Evolutionary conservation across 2,888 invertebrate species (phyloP), one percentile per base, ranked within the genome.

Genomic region (Altica lythri): DNA sequence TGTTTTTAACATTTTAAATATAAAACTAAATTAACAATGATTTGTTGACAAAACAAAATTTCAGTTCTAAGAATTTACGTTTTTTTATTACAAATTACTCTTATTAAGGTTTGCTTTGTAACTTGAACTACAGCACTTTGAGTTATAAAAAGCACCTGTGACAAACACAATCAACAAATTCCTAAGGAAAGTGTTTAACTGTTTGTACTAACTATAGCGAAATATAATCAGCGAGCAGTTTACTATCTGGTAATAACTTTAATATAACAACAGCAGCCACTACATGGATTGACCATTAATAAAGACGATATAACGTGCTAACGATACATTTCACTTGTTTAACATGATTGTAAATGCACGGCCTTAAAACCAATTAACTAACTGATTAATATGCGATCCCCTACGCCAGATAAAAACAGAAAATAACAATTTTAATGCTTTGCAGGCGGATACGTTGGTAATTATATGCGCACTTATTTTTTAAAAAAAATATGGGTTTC

Each of bases 321-420:
- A 50, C 50, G 43, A 50, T 50, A 50, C 50, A 50, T 43, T 50
- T 42, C 42, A 43, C 43, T 50, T 50, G 50, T 50, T 43, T 25
- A 43, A 40, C 44, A 50, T 38, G 50, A 19, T 50, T 34, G 19
- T 50, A 43, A 43, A 40, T 42, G 34, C 16, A 22, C 38, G 38
- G 49, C 35, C 50, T 43, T 42, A 50, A 50, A 40, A 50, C 40
- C 50, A 50, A 50, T 50, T 50, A 50, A 40, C 42, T 16, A 30
- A 17, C 50, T 50, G 50, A 50, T 50, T 50, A 50, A 50, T 43
- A 50, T 43, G 50, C 32, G 50, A 50, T 50, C 38, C 22, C n/a
- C 22, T 19, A 19, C 19, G 18, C 12, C n/a, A 38, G 38, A 38
- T 38, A 38, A 38, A 38, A 38, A 38, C 18, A n/a, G 37, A 38